Base-by-base conservation (phyloP, 2,113 vertebrate species). In the Cavia aperea region DNA sequence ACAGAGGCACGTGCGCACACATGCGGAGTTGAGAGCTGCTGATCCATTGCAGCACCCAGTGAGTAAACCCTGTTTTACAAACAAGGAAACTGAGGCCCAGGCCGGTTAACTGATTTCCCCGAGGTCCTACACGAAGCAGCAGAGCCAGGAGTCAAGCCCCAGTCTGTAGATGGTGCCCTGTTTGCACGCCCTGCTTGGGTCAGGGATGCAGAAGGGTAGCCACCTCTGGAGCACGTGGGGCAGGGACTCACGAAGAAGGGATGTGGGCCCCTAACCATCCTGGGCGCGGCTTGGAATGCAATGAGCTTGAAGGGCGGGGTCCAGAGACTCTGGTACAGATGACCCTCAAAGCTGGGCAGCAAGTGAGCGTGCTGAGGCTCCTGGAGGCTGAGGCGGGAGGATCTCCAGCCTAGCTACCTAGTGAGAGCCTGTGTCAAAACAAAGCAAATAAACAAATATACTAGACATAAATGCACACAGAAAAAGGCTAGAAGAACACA, bases 221-320 rank as follows among this genome's bases (percentile, higher is more conserved):
- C 49, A 5, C 29, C 6, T 46, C 46, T 31, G 29, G 54, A 33
- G 26, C 12, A 8, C 9, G 43, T 13, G 19, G 68, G 78, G 46
- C 0, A 1, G 16, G 43, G 63, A 36, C 31, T 3, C 9, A 31
- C n/a, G 21, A 13, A 43, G 60, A n/a, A 0, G 3, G 31, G 4
- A 14, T 19, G 5, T 54, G 39, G 29, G 26, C 31, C 72, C 14
- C 65, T 58, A 24, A 18, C 14, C 29, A 78, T 85, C 49, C 43
- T 65, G 33, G 16, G 8, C 72, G 31, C 29, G 7, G 13, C 11
- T 51, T 24, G 62, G 63, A 68, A 54, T 24, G 4, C n/a, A 6
- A 46, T n/a, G 24, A 16, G 0, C 58, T 70, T 65, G 24, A 62
- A 86, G 66, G 43, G n/a, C 16, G 26, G 13, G 24, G 11, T 3